Evolutionary conservation across 2,113 vertebrate species (phyloP).

Genomic region (Axis porcinus): DNA sequence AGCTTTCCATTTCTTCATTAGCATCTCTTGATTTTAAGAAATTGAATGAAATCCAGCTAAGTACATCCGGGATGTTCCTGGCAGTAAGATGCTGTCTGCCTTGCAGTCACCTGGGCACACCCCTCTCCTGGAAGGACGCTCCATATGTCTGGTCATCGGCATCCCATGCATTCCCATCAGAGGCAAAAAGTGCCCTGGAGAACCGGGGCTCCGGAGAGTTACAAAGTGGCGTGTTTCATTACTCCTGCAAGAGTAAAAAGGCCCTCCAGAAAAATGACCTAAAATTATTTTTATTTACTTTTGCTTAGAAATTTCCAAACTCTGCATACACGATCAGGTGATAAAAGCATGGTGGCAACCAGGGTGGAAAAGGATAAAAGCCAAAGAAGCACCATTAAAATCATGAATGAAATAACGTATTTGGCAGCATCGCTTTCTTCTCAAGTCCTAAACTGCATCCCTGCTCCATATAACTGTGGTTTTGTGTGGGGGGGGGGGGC

Average conservation of each 20-base stretch:
- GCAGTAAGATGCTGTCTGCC: neutral
- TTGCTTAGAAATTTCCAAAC: neutral
- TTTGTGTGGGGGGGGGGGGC: neutral
- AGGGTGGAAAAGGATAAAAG: rapidly evolving
- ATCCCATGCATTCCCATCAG: neutral
- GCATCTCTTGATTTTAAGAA: neutral
- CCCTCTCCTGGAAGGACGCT: neutral
- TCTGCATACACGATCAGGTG: rapidly evolving
- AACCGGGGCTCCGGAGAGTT: rapidly evolving
- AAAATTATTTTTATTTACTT: rapidly evolving
- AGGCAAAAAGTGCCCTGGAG: rapidly evolving
- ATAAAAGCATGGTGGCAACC: neutral
- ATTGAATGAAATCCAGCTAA: neutral
- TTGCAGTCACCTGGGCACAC: neutral
- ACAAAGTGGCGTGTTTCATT: rapidly evolving
- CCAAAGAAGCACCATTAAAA: rapidly evolving
- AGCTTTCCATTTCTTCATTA: neutral
- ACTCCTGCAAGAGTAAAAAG: rapidly evolving
- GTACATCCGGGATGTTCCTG: rapidly evolving
- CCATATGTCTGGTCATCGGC: rapidly evolving
- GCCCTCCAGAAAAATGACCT: rapidly evolving
- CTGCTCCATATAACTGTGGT: neutral
- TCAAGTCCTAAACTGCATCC: neutral
- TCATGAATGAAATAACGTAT: rapidly evolving
- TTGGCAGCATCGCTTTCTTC: neutral